Percentiles rank a stretch among this genome's conserved stretches.
Conservation (phyloP, 1,140 invertebrate species). For the Danaus plexippus region DNA sequence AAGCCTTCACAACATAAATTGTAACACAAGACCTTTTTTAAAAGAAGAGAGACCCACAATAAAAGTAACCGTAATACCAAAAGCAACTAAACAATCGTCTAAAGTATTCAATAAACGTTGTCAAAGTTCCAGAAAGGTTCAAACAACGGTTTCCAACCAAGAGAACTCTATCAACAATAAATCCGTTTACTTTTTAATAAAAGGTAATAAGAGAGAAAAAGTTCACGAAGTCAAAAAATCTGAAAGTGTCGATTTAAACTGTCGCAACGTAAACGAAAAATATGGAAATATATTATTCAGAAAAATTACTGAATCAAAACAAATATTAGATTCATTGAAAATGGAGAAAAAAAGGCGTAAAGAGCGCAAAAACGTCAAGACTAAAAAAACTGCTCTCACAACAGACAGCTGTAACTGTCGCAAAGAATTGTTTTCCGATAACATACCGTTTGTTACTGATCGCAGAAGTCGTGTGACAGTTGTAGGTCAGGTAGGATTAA, state of each 20-base stretch:
- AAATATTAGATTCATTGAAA: constrained; percentile 33
- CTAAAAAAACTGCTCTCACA: constrained; percentile 14
- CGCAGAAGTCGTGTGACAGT: constrained; percentile 39
- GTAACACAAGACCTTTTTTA: neutral
- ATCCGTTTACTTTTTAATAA: constrained; percentile 27
- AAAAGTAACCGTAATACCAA: constrained; percentile 45
- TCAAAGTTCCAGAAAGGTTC: constrained; percentile 23
- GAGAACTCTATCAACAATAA: constrained; percentile 32
- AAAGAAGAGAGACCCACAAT: constrained; percentile 32
- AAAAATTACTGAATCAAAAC: constrained; percentile 29
- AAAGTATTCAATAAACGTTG: constrained; percentile 28
- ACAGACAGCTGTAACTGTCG: constrained; percentile 8
- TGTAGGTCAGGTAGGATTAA: constrained; percentile 42
- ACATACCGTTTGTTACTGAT: constrained; percentile 6
- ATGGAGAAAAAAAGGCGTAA: constrained; percentile 44
- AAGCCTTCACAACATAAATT: too few species aligned
- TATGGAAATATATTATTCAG: constrained; percentile 29
- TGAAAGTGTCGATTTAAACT: constrained; percentile 30
- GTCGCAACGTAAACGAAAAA: constrained; percentile 20
- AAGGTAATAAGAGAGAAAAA: constrained; percentile 31
- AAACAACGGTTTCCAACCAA: constrained; percentile 35
- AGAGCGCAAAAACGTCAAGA: constrained; percentile 3
- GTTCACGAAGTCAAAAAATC: constrained; percentile 38
- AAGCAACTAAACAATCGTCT: constrained; percentile 24
- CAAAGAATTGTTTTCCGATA: neutral